These are phyloP conservation scores for Lepidocyrtoides sp. DNA, from an alignment of 2,888 invertebrate genomes.

Conservation along the genomic window DNA sequence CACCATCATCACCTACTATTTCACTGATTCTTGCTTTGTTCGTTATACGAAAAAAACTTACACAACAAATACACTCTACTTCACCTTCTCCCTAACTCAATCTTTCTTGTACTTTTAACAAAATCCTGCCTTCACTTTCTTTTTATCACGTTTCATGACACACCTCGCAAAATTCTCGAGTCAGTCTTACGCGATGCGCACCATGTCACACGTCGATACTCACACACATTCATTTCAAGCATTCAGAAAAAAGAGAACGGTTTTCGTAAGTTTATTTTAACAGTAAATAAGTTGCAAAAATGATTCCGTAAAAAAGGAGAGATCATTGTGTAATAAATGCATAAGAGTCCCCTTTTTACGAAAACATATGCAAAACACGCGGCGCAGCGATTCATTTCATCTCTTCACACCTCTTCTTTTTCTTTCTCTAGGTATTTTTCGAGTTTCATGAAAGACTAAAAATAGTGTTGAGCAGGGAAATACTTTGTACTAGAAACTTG, in stretches of 20 bases:
- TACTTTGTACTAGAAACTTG: constrained; percentile 83
- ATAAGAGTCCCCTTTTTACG: constrained; percentile 79
- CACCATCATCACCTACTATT: neutral
- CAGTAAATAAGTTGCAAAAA: constrained; percentile 67
- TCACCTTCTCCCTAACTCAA: neutral
- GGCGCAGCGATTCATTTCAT: constrained; percentile 55
- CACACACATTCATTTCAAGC: constrained; percentile 54
- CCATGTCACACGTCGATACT: constrained; percentile 48
- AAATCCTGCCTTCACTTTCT: constrained; percentile 25
- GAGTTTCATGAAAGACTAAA: constrained; percentile 84
- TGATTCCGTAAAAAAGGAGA: constrained; percentile 80
- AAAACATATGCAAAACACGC: constrained; percentile 74
- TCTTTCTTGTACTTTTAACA: constrained; percentile 19
- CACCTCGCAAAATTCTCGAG: constrained; percentile 61
- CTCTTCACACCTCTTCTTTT: constrained; percentile 6
- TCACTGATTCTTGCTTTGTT: neutral
- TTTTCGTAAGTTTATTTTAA: constrained; percentile 46
- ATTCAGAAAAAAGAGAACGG: constrained; percentile 59
- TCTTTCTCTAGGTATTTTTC: constrained; percentile 67
- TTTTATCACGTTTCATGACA: constrained; percentile 68
- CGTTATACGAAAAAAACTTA: too few species aligned
- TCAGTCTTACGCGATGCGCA: constrained; percentile 76
- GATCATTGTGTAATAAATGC: constrained; percentile 78
- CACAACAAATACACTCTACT: neutral
- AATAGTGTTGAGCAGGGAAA: constrained; percentile 85